Percentiles rank a stretch among this genome's conserved stretches.
These are phyloP conservation scores for Bombus fervidus DNA, from an alignment of 1,140 invertebrate species.

Conservation along the genomic window DNA sequence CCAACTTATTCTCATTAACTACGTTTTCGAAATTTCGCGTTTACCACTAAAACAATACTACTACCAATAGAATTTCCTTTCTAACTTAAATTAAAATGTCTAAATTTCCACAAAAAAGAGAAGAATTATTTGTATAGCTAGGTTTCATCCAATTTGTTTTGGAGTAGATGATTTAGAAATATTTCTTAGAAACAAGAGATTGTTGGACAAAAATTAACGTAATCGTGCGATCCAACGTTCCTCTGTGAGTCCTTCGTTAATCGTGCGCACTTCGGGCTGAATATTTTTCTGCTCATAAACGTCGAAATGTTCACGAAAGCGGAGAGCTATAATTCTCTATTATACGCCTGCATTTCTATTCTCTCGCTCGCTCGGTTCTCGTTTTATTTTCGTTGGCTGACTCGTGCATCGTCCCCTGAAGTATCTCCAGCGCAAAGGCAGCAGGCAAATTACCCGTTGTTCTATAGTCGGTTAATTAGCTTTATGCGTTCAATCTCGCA, in stretches of 20 bases:
- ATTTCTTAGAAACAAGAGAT: no score
- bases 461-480: slow-evolving; percentile 77
- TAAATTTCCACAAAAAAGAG: no score
- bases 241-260: background rate
- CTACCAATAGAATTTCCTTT: no score
- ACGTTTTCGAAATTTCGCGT: background rate
- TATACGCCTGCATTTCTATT: slow-evolving; percentile 8
- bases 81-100: no score
- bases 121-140: no score
- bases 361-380: background rate
- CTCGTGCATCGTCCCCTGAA: slow-evolving; percentile 35
- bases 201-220: no score
- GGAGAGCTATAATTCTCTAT: slow-evolving; percentile 28
- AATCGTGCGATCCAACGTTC: no score
- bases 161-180: no score
- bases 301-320: slow-evolving; percentile 10
- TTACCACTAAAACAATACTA: no score
- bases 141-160: no score
- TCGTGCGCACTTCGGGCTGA: background rate
- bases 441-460: slow-evolving; percentile 72
- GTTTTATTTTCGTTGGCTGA: slow-evolving; percentile 23
- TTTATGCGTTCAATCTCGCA: slow-evolving; percentile 78
- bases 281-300: slow-evolving; percentile 2
- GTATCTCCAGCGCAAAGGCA: slow-evolving; percentile 50
- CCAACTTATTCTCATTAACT: no score